Evolutionary conservation across 2,797 vertebrate species (phyloP).

Genomic region (Octomys mimax): DNA sequence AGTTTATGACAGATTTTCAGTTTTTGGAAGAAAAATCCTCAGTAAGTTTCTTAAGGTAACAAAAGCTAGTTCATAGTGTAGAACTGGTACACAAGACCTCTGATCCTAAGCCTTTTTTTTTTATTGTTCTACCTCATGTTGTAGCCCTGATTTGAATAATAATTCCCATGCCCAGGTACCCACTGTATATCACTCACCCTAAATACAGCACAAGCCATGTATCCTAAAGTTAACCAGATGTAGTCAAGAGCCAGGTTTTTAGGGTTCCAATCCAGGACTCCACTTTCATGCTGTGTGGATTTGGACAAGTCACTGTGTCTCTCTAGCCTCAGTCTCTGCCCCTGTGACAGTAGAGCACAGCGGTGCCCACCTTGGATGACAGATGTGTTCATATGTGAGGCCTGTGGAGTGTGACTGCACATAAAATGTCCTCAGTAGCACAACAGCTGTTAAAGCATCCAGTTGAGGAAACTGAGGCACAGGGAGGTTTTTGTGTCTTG

Average conservation of each 20-base stretch:
- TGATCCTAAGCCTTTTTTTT: neutral
- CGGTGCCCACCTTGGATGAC: neutral
- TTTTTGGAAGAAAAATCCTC: neutral
- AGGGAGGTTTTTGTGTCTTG: neutral
- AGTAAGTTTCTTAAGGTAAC: neutral
- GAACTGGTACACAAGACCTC: neutral
- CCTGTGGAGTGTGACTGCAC: neutral
- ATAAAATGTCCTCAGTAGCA: neutral
- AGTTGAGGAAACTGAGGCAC: constrained; percentile 25
- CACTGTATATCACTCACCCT: neutral
- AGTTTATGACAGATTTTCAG: constrained; percentile 34
- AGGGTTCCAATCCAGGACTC: neutral
- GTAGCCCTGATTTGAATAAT: neutral
- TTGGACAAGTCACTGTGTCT: neutral
- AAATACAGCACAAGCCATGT: neutral
- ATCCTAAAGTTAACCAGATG: neutral
- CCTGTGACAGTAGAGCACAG: neutral
- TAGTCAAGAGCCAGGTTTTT: neutral
- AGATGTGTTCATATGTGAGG: neutral
- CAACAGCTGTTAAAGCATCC: neutral
- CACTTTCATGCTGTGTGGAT: neutral
- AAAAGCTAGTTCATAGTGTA: neutral
- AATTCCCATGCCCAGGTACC: constrained; percentile 27
- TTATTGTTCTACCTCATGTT: neutral
- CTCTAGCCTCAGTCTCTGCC: neutral